phyloP scores from a whole-genome alignment of 2,113 vertebrate genomes.

The Anarrhichthys ocellatus region DNA sequence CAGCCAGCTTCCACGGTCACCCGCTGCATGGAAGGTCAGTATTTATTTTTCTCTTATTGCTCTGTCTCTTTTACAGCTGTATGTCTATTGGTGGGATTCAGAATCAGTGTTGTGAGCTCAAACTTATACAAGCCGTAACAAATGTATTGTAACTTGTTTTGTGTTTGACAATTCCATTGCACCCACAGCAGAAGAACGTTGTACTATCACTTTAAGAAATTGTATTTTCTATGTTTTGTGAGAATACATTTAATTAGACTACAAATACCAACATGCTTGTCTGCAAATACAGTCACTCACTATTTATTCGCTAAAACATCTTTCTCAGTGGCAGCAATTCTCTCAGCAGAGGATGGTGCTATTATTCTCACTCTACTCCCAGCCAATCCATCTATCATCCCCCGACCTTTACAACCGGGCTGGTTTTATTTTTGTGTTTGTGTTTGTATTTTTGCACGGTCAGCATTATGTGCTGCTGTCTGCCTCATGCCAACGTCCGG shows the following conservation, averaged over 20 bases:
- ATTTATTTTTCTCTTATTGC: neutral
- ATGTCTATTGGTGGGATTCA: neutral
- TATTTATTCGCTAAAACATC: neutral
- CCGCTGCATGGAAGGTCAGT: constrained; percentile 89
- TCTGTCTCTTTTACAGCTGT: neutral
- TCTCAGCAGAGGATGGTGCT: neutral
- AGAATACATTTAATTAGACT: neutral
- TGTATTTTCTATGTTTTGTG: neutral
- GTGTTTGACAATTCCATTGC: neutral
- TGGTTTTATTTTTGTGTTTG: constrained; percentile 41
- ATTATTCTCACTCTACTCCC: constrained; percentile 22
- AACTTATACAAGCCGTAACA: neutral
- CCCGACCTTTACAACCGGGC: constrained; percentile 23
- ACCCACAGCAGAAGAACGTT: neutral
- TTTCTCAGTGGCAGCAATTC: neutral
- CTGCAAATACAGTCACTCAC: neutral
- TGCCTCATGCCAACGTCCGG: constrained; percentile 4
- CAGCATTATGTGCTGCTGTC: constrained; percentile 24
- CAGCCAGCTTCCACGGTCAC: constrained; percentile 91
- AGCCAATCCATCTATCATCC: constrained; percentile 38
- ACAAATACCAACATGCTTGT: constrained; percentile 7
- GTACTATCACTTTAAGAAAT: neutral
- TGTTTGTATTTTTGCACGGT: constrained; percentile 20
- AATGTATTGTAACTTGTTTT: neutral
- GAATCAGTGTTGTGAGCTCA: neutral